phyloP scores from a whole-genome alignment of 1,140 invertebrate species.

The Pogonomyrmex californicus region DNA sequence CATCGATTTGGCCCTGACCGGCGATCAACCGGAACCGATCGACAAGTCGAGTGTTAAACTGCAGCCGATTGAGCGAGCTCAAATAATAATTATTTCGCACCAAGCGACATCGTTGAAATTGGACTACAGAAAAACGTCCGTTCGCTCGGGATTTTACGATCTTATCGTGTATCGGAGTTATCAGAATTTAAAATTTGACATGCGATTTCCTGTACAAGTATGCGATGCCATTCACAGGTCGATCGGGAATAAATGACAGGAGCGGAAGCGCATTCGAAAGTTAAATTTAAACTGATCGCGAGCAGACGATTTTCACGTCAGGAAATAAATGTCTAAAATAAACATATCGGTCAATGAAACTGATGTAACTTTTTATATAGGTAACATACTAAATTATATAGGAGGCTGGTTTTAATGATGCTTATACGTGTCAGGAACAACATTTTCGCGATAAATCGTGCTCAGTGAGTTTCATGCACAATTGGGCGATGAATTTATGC shows the following conservation, averaged over 20 bases:
- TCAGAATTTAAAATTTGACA: slow-evolving; percentile 3
- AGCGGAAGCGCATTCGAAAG: background rate
- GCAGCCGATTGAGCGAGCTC: slow-evolving; percentile 13
- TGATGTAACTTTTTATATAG: background rate
- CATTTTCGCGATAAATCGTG: slow-evolving; percentile 6
- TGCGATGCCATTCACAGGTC: background rate
- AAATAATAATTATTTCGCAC: slow-evolving; percentile 63
- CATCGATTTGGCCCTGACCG: slow-evolving; percentile 61
- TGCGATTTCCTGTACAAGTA: background rate
- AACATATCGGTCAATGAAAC: slow-evolving; percentile 3
- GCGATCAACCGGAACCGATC: slow-evolving; percentile 59
- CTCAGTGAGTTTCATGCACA: slow-evolving; percentile 3
- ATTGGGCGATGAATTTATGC: background rate
- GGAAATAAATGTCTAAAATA: background rate
- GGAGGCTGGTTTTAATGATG: background rate
- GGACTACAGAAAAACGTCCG: background rate
- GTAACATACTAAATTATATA: slow-evolving; percentile 20
- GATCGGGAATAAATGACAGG: background rate
- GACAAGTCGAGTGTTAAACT: slow-evolving; percentile 60
- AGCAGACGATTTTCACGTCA: background rate
- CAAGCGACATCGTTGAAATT: slow-evolving; percentile 19
- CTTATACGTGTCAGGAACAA: background rate
- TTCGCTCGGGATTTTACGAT: background rate
- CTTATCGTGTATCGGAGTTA: background rate
- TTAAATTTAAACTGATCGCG: background rate